These are phyloP conservation scores for Thermophis baileyi DNA, from an alignment of 2,113 vertebrate genomes.

Conservation along the genomic window DNA sequence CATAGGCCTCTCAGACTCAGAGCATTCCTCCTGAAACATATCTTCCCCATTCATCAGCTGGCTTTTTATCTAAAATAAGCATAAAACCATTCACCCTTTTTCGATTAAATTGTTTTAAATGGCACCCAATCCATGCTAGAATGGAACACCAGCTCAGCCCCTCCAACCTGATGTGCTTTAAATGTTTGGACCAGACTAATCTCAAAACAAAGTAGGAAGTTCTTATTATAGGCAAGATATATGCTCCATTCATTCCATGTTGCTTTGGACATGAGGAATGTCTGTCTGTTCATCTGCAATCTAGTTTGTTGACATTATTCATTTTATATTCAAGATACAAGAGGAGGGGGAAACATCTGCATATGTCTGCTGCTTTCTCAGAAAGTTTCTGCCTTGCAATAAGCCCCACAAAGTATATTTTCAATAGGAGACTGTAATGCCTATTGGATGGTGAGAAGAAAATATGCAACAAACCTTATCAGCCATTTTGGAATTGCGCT, in stretches of 20 bases:
- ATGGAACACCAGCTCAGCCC: neutral
- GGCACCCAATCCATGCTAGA: neutral
- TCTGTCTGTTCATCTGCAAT: neutral
- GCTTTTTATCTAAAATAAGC: constrained; percentile 65
- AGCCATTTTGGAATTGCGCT: constrained; percentile 61
- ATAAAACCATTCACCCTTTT: neutral
- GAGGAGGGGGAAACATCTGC: neutral
- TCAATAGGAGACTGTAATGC: neutral
- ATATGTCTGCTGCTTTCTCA: neutral
- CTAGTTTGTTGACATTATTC: neutral
- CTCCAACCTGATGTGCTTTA: neutral
- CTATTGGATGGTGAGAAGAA: neutral
- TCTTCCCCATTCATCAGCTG: constrained; percentile 72
- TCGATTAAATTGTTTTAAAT: neutral
- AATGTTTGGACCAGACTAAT: neutral
- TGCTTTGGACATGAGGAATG: neutral
- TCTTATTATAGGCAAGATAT: neutral
- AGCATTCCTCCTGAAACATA: constrained; percentile 63
- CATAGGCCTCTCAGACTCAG: constrained; percentile 80
- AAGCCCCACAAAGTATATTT: neutral
- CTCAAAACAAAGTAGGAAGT: neutral
- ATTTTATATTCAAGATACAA: neutral
- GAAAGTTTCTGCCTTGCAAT: neutral
- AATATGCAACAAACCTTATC: constrained; percentile 60
- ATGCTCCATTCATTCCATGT: neutral